phyloP scores from a whole-genome alignment of 2,113 vertebrate genomes.

The Vulpes vulpes region DNA sequence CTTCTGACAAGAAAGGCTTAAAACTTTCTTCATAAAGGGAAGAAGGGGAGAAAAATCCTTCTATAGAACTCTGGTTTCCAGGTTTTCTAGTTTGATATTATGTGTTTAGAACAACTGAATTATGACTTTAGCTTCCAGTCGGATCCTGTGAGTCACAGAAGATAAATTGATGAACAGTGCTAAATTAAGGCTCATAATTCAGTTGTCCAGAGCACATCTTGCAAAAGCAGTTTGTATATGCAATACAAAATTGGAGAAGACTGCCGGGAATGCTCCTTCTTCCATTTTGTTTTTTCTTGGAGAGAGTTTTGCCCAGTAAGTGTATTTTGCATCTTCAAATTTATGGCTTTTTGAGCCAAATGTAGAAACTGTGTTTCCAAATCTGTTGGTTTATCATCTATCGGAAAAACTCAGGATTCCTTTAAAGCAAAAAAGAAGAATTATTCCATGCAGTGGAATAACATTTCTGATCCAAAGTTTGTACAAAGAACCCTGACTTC shows the following conservation, averaged over 20 bases:
- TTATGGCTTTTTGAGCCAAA: slow-evolving; percentile 63
- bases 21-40: not conserved
- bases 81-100: not conserved
- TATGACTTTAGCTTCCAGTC: slow-evolving; percentile 55
- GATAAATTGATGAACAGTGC: slow-evolving; percentile 71
- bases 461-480: slow-evolving; percentile 20
- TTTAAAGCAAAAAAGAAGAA: slow-evolving; percentile 16
- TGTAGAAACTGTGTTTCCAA: slow-evolving; percentile 35
- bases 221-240: slow-evolving; percentile 69
- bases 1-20: not conserved
- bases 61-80: not conserved
- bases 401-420: not conserved
- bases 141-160: slow-evolving; percentile 71
- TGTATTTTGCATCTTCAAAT: slow-evolving; percentile 46
- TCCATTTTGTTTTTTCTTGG: slow-evolving; percentile 59
- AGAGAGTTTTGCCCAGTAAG: slow-evolving; percentile 38
- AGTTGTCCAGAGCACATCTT: slow-evolving; percentile 58
- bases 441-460: not conserved
- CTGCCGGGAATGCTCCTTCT: not conserved
- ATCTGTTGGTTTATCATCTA: slow-evolving; percentile 51
- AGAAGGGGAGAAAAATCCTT: not conserved
- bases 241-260: not conserved
- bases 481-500: not conserved
- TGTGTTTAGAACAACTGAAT: slow-evolving; percentile 77
- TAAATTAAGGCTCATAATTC: slow-evolving; percentile 74